phyloP scores from a whole-genome alignment of 92 coral and sea anemone species.

The Isaurus tuberculatus region DNA sequence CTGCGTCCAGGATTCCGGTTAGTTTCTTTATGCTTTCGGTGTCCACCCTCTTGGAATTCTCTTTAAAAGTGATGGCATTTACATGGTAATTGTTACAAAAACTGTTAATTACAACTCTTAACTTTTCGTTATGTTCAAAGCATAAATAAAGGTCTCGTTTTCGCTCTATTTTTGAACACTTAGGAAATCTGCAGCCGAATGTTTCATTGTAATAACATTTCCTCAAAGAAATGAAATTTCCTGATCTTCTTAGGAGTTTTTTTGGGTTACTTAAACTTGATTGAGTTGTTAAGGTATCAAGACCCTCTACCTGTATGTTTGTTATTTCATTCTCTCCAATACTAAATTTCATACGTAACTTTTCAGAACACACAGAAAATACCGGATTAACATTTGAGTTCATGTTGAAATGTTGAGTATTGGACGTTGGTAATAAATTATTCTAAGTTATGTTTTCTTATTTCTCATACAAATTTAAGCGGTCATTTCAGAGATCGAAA shows the following conservation, averaged over 20 bases:
- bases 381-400: no score
- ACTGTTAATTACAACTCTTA: neutral
- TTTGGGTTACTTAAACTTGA: neutral
- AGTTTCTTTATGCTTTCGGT: neutral
- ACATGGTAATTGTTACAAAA: neutral
- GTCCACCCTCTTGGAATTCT: neutral
- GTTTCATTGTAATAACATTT: neutral
- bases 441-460: no score
- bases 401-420: no score
- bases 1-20: slow-evolving; percentile 6
- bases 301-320: neutral
- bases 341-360: neutral
- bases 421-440: no score
- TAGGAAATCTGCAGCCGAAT: slow-evolving; percentile 20
- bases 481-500: no score
- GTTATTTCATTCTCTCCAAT: slow-evolving; percentile 1
- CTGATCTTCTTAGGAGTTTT: neutral
- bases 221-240: neutral
- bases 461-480: no score
- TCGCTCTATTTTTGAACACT: neutral
- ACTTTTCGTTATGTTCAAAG: neutral
- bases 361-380: neutral
- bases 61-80: neutral
- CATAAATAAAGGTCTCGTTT: slow-evolving; percentile 12
- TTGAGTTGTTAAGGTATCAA: neutral